phyloP scores from a whole-genome alignment of 2,797 vertebrate species.

The Chrosomus eos region DNA sequence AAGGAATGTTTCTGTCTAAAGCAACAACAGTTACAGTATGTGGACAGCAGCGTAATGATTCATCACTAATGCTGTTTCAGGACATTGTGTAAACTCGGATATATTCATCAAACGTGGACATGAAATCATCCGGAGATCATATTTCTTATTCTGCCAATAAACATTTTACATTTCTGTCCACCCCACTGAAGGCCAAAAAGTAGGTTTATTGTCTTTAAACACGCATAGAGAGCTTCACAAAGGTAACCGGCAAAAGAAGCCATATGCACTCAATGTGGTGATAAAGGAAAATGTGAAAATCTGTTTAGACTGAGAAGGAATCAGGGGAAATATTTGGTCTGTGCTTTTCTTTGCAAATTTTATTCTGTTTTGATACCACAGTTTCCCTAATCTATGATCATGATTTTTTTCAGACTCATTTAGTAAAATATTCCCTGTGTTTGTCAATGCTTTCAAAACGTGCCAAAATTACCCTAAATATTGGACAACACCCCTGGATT shows the following conservation, averaged over 20 bases:
- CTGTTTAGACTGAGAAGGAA: slow-evolving; percentile 59
- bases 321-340: slow-evolving; percentile 44
- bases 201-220: slow-evolving; percentile 46
- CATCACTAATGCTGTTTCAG: slow-evolving; percentile 29
- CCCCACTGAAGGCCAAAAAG: slow-evolving; percentile 28
- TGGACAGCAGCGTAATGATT: slow-evolving; percentile 20
- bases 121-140: slow-evolving; percentile 31
- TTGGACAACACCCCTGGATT: background rate
- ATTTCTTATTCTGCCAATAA: slow-evolving; percentile 30
- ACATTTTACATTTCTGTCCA: slow-evolving; percentile 22
- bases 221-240: slow-evolving; percentile 24
- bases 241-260: slow-evolving; percentile 39
- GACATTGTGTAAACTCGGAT: slow-evolving; percentile 26
- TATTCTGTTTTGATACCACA: slow-evolving; percentile 18
- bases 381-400: slow-evolving; percentile 15
- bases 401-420: background rate
- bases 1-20: slow-evolving; percentile 44
- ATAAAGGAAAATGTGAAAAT: slow-evolving; percentile 59
- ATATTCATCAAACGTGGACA: slow-evolving; percentile 15
- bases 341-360: slow-evolving; percentile 42
- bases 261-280: slow-evolving; percentile 61
- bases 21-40: slow-evolving; percentile 34
- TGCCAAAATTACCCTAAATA: background rate
- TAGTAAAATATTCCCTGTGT: background rate
- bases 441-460: background rate